Conservation (phyloP, 2,113 vertebrate genomes). For the Ictalurus punctatus region DNA sequence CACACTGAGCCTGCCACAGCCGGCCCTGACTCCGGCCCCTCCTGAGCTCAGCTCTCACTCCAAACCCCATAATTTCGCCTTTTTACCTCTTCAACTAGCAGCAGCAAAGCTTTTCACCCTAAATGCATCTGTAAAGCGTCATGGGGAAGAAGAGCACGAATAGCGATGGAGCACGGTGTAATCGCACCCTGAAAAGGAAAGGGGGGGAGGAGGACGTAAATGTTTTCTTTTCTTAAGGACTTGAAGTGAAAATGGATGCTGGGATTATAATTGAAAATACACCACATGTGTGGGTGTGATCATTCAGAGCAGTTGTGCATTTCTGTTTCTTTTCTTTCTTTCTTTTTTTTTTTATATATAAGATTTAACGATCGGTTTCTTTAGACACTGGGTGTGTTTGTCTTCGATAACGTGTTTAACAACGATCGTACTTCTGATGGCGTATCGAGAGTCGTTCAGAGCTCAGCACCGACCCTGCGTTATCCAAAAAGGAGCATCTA, state of each 20-base stretch:
- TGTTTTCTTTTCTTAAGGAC: constrained; percentile 26
- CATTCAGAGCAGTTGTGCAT: constrained; percentile 12
- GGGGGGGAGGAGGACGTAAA: background rate
- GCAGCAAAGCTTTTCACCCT: constrained; percentile 39
- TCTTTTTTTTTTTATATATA: background rate
- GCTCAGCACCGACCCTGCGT: background rate
- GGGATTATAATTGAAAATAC: constrained; percentile 39
- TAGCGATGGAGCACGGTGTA: constrained; percentile 7
- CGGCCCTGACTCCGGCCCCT: constrained; percentile 48
- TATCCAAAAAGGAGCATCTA: background rate
- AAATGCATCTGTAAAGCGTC: constrained; percentile 39
- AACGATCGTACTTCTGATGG: background rate
- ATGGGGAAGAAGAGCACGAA: constrained; percentile 34
- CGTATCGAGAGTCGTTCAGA: background rate
- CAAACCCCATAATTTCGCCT: background rate
- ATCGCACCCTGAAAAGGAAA: constrained; percentile 3
- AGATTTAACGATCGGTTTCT: constrained; percentile 20
- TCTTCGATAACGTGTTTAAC: constrained; percentile 22
- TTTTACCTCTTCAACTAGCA: constrained; percentile 43
- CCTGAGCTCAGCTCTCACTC: constrained; percentile 56
- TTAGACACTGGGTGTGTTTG: constrained; percentile 45
- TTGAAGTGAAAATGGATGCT: constrained; percentile 36
- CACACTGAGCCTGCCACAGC: constrained; percentile 12
- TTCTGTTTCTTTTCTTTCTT: background rate
- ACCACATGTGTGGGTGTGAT: constrained; percentile 29